Conservation (phyloP, 2,888 invertebrate species). For the Mesorhabditis belari region DNA sequence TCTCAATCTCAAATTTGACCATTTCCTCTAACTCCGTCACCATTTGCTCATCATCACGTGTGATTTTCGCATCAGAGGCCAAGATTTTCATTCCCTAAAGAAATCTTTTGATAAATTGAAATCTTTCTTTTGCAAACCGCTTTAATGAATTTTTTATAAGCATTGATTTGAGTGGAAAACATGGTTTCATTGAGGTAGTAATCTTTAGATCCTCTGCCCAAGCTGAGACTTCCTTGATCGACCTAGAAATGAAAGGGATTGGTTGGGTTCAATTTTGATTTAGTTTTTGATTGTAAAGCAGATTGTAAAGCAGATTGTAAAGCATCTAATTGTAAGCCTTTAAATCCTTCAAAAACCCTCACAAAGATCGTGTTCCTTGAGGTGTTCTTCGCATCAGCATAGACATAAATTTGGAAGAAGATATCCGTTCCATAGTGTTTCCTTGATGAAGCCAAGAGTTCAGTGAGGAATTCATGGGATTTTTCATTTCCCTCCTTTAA, state of each 20-base stretch:
- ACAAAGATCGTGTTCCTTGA: slow-evolving; percentile 29
- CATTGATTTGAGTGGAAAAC: slow-evolving; percentile 46
- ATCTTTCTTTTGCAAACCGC: no score
- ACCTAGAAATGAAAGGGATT: slow-evolving; percentile 22
- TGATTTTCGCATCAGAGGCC: slow-evolving; percentile 16
- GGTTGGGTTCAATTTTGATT: not conserved
- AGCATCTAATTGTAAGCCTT: not conserved
- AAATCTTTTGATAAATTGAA: not conserved
- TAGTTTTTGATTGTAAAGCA: not conserved
- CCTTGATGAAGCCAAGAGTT: not conserved
- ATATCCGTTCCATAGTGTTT: slow-evolving; percentile 35
- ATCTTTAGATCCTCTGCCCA: slow-evolving; percentile 45
- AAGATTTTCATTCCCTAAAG: slow-evolving; percentile 21
- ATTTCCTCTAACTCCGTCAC: slow-evolving; percentile 25
- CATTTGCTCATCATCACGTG: slow-evolving; percentile 12
- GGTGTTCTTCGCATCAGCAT: slow-evolving; percentile 48
- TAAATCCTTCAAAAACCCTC: slow-evolving; percentile 2
- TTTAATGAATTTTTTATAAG: slow-evolving; percentile 44
- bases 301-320: not conserved
- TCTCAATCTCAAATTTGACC: slow-evolving; percentile 27
- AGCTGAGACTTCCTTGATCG: slow-evolving; percentile 46
- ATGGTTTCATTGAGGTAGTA: slow-evolving; percentile 50
- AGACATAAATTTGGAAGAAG: slow-evolving; percentile 50
- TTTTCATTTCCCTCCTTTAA: slow-evolving; percentile 13
- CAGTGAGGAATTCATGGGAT: slow-evolving; percentile 18